phyloP scores from a whole-genome alignment of 1,140 invertebrate genomes.

The Bemisia tabaci region DNA sequence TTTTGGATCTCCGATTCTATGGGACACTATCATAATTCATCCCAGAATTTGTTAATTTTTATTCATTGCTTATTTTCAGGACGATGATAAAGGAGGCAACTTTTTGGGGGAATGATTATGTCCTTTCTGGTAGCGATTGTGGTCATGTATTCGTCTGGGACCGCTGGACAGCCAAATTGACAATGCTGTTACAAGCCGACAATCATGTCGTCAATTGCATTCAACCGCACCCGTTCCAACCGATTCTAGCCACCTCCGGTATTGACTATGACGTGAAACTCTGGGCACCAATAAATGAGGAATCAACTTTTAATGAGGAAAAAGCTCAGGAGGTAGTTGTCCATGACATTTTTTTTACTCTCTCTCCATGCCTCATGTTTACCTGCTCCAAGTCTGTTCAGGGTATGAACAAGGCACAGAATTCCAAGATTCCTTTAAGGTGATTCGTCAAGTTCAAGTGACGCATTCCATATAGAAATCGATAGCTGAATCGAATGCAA shows the following conservation, averaged over 20 bases:
- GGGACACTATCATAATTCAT: too few relatives aligned
- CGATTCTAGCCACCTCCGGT: slow-evolving; percentile 71
- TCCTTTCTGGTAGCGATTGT: slow-evolving; percentile 78
- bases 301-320: slow-evolving; percentile 45
- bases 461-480: too few relatives aligned
- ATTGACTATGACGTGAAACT: slow-evolving; percentile 85
- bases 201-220: slow-evolving; percentile 76
- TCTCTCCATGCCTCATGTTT: too few relatives aligned
- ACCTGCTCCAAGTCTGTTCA: too few relatives aligned
- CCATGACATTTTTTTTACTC: too few relatives aligned
- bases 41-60: too few relatives aligned
- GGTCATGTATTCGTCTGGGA: slow-evolving; percentile 64
- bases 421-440: too few relatives aligned
- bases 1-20: too few relatives aligned
- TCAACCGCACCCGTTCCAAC: slow-evolving; percentile 69
- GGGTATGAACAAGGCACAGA: too few relatives aligned
- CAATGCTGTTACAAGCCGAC: slow-evolving; percentile 72
- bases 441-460: too few relatives aligned
- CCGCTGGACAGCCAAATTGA: slow-evolving; percentile 42
- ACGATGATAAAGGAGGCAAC: slow-evolving; percentile 83
- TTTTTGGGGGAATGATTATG: slow-evolving; percentile 72
- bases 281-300: slow-evolving; percentile 54
- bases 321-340: slow-evolving; percentile 53
- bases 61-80: too few relatives aligned
- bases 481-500: too few relatives aligned